phyloP scores from a whole-genome alignment of 2,888 invertebrate species.

The Sesia apiformis region DNA sequence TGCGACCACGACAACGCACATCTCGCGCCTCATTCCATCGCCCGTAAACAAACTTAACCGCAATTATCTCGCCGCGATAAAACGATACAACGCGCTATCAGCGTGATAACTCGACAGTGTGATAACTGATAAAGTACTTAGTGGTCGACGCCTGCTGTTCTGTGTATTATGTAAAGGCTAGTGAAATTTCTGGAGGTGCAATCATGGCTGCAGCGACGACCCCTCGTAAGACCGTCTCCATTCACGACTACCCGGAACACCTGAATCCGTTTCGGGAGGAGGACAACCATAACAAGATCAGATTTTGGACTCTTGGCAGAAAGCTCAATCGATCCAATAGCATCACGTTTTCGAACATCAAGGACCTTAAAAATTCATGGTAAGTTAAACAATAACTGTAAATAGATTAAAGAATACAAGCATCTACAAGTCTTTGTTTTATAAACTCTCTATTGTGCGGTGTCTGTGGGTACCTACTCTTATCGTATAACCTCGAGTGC shows the following conservation, averaged over 20 bases:
- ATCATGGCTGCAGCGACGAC: constrained; percentile 57
- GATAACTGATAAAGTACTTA: constrained; percentile 63
- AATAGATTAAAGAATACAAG: too few species aligned
- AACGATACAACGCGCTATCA: constrained; percentile 52
- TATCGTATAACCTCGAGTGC: too few species aligned
- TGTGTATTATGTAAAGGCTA: constrained; percentile 63
- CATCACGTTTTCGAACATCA: constrained; percentile 75
- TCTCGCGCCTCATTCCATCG: constrained; percentile 5
- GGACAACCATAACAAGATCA: constrained; percentile 76
- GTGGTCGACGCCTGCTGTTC: constrained; percentile 49
- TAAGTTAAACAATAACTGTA: constrained; percentile 37
- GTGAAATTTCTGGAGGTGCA: constrained; percentile 30
- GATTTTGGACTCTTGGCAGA: constrained; percentile 76
- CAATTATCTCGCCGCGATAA: constrained; percentile 64
- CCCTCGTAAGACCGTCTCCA: constrained; percentile 69
- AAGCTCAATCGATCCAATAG: constrained; percentile 74
- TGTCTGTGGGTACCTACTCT: too few species aligned
- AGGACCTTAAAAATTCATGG: constrained; percentile 75
- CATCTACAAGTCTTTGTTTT: too few species aligned
- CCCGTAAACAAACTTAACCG: constrained; percentile 56
- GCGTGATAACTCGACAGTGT: constrained; percentile 56
- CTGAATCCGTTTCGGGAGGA: constrained; percentile 84
- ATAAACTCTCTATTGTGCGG: too few species aligned
- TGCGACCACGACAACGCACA: constrained; percentile 19
- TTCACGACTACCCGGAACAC: constrained; percentile 84